Base-by-base conservation (phyloP, 1,140 invertebrate genomes). In the Apis dorsata region DNA sequence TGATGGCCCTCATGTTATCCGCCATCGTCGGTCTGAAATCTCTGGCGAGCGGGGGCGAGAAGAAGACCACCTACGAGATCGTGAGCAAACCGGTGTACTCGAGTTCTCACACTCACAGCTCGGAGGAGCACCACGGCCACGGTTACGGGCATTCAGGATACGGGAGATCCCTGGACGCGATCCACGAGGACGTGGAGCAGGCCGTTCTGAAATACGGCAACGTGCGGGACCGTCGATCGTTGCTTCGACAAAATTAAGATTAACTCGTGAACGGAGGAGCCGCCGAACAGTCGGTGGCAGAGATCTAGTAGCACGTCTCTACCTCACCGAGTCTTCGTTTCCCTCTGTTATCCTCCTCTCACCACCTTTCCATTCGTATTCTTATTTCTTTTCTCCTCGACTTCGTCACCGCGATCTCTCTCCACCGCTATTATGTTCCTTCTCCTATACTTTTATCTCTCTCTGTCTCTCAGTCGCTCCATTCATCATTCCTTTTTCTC, bases 51-150 rank as follows among this genome's bases (percentile, higher is more conserved):
- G 95, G 96, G 24, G 95, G 95, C 24, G 95, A 95, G 34, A 96
- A 96, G 86, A 96, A 96, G 34, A 97, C 97, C 1, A 97, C 97
- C 0, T 98, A 98, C 90, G 97, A 97, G 92, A 97, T 97, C 71
- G 96, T 98, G 57, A 96, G 96, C 72, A 97, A 97, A 86, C 97
- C 97, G 0, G 95, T 97, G 0, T 97, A 97, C 90, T 95, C 95
- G 0, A 95, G 96, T 68, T 95, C 95, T 0, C 96, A 97, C 85
- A 95, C 95, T 2, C 96, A 97, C 81, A 97, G 97, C 15, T 95
- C 95, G 0, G 96, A 97, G 90, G 96, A 97, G 74, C 95, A 95
- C 17, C 95, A 94, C 0, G 94, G 95, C 66, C 94, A 93, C 70
- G 94, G 94, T n/a, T 94, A 94, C 66, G 93, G 93, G 1, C 94